Evolutionary conservation across 2,113 vertebrate species (phyloP), one percentile per base, ranked within the genome.

Genomic region (Psittacara wagleri): DNA sequence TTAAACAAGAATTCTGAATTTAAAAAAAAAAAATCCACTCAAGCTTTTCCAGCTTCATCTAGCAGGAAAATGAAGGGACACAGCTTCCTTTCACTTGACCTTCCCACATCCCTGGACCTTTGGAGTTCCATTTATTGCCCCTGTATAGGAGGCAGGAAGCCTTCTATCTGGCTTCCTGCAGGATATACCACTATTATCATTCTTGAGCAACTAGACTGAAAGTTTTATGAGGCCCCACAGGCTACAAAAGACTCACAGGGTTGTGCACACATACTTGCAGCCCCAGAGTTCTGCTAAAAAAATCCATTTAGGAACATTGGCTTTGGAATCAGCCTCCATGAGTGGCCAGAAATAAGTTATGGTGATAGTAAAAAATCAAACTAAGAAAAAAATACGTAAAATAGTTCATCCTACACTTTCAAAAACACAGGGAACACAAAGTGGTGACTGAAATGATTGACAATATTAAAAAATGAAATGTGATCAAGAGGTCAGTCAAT

Each of bases 131-230:
- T 78, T 93, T 55, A 39, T 51, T 86, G 29, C 27, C 76, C 33
- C 24, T 44, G 24, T n/a, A 55, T 4, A 64, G 37, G 41, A 93
- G 13, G 25, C 82, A 93, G 87, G 87, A 95, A 95, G 33, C 20
- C 7, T 64, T 72, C 69, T 95, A 82, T 91, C 81, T 92, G 28
- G 8, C 20, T 95, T 96, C 90, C 88, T 70, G 35, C 51, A 83
- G 68, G 43, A 67, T 55, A 75, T 33, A 69, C 29, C 27, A 67
- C 61, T 86, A 31, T 80, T 91, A 85, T 27, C 28, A 70, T 83
- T 63, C 67, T 41, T 43, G 19, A 85, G 37, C 2, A 17, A 66
- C 49, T 67, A 54, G 54, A 59, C 16, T n/a, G 37, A 52, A 94
- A 80, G 16, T 72, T 86, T 82, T 46, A 55, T 4, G 2, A 33